Evolutionary conservation across 2,113 vertebrate genomes (phyloP).

Genomic region (Phodopus roborovskii): DNA sequence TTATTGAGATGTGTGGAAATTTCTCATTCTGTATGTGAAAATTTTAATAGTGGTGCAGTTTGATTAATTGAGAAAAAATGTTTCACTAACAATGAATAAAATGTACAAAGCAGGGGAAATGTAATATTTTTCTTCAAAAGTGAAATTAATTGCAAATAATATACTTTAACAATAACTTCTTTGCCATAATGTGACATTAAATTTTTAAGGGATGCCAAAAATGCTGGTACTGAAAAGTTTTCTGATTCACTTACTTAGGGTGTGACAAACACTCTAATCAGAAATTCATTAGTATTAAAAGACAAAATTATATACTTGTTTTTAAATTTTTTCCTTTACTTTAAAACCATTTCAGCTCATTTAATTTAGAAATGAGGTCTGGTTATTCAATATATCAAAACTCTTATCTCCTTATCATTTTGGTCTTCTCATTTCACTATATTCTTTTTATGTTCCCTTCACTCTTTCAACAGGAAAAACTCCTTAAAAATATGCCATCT

Average conservation of each 20-base stretch:
- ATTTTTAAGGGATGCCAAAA: neutral
- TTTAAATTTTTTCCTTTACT: neutral
- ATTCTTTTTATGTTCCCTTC: neutral
- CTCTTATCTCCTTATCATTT: neutral
- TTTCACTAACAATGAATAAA: slow-evolving; percentile 66
- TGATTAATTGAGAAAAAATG: slow-evolving; percentile 79
- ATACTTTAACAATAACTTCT: slow-evolving; percentile 22
- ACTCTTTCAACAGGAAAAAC: neutral
- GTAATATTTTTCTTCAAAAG: slow-evolving; percentile 62
- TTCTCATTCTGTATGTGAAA: slow-evolving; percentile 73
- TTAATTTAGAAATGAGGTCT: neutral
- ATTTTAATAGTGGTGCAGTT: slow-evolving; percentile 75
- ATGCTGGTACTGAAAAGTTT: neutral
- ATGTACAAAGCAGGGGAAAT: slow-evolving; percentile 60
- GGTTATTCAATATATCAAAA: neutral
- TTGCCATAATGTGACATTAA: slow-evolving; percentile 1
- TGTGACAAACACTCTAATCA: slow-evolving; percentile 36
- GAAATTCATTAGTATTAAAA: slow-evolving; percentile 40
- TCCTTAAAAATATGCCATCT: neutral
- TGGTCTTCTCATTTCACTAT: neutral
- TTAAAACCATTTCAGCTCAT: neutral
- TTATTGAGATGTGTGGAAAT: slow-evolving; percentile 82
- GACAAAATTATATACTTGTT: neutral
- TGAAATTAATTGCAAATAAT: slow-evolving; percentile 52
- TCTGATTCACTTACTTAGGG: slow-evolving; percentile 36